These are phyloP conservation scores for Cladopsammia gracilis DNA, from an alignment of 64 coral and sea anemone genomes.

Conservation along the genomic window DNA sequence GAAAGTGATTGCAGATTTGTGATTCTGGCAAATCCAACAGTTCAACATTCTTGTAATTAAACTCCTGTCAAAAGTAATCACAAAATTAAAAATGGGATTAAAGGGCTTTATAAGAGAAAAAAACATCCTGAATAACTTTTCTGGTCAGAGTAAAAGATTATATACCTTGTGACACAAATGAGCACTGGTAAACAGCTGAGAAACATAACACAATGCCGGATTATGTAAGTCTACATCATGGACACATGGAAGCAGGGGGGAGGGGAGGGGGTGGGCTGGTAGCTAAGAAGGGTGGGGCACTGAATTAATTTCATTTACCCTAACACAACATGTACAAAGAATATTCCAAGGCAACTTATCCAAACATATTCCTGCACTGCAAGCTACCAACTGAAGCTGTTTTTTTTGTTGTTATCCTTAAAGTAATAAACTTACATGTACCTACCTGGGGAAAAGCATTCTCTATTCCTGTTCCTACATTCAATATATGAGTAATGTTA, in stretches of 20 bases:
- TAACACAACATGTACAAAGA: too few relatives aligned
- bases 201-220: too few relatives aligned
- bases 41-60: slow-evolving; percentile 90
- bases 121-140: neutral
- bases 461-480: slow-evolving; percentile 86
- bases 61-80: slow-evolving; percentile 65
- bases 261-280: too few relatives aligned
- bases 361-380: too few relatives aligned
- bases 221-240: too few relatives aligned
- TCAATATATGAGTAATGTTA: slow-evolving; percentile 93
- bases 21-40: slow-evolving; percentile 92
- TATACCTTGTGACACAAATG: too few relatives aligned
- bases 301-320: too few relatives aligned
- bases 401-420: neutral
- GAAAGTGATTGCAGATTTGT: slow-evolving; percentile 70
- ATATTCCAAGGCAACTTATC: too few relatives aligned
- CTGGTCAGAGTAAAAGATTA: too few relatives aligned
- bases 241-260: too few relatives aligned
- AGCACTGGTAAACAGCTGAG: too few relatives aligned
- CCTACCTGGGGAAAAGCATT: slow-evolving; percentile 90
- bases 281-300: too few relatives aligned
- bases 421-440: neutral
- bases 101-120: neutral
- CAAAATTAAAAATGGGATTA: neutral
- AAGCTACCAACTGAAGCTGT: neutral